Evolutionary conservation across 2,888 invertebrate species (phyloP), one percentile per base, ranked within the genome.

Genomic region (Ennomos fuscantarius): DNA sequence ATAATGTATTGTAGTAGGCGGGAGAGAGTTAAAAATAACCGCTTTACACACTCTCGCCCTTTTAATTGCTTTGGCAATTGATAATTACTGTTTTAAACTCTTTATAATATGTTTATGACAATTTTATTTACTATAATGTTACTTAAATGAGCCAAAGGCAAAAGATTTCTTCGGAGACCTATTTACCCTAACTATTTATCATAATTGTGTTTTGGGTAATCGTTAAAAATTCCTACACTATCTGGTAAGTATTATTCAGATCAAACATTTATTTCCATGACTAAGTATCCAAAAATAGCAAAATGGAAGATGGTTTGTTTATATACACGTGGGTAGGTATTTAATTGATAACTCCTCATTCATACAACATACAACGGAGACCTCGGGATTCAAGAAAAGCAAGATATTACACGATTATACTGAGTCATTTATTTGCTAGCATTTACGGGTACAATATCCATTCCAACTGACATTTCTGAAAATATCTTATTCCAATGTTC

Each of bases 1-100:
- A 12, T 0, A 47, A 12, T 39, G 43, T 46, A 49, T 39, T 51
- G 45, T n/a, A 31, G 9, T 13, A 9, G 2, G 55, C 48, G 24
- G 36, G 62, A 60, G 56, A 62, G 56, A 62, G 59, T 52, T 56
- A 56, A 56, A 60, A 54, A 63, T 51, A 54, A 45, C 54, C 42
- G n/a, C 44, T 44, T 24, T 44, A 52, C 33, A 39, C 34, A 24
- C 10, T 49, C n/a, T 36, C 13, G 39, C 43, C 37, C 43, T 43
- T 51, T 10, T 34, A 49, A 34, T 15, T n/a, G 24, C 34, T 39
- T 52, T 11, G 39, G 44, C 8, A 33, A 51, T 31, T 9, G 33
- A 36, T 51, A 42, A 42, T 37, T 51, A 31, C 15, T 15, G 9
- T 11, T 35, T 42, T 42, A 41, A 24, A 24, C 6, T 6, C 6